phyloP scores from a whole-genome alignment of 2,888 invertebrate species.

The Chymomyza procnemis region DNA sequence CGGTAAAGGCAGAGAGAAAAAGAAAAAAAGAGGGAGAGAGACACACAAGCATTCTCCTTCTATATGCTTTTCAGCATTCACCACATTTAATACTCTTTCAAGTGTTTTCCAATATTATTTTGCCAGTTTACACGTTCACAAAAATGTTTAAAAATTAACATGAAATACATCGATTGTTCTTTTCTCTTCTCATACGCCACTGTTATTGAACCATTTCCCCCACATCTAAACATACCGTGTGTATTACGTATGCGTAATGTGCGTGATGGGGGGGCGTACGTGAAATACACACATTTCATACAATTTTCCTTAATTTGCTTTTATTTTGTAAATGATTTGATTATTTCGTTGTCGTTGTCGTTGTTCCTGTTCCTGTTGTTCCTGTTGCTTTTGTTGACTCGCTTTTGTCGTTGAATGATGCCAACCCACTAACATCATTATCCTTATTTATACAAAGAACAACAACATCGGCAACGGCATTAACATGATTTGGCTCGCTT shows the following conservation, averaged over 20 bases:
- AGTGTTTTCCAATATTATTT: no score
- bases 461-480: constrained; percentile 12
- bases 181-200: no score
- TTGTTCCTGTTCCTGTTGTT: constrained; percentile 31
- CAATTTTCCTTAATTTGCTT: constrained; percentile 62
- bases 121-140: no score
- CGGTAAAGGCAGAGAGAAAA: no score
- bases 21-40: no score
- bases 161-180: no score
- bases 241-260: constrained; percentile 11
- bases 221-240: no score
- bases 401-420: background rate
- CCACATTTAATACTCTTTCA: no score
- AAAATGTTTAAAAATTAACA: no score
- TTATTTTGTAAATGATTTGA: constrained; percentile 66
- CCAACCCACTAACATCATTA: constrained; percentile 3
- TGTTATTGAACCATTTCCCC: no score
- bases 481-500: constrained; percentile 20
- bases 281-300: constrained; percentile 49
- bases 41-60: no score
- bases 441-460: constrained; percentile 8
- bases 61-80: no score
- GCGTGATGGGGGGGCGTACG: constrained; percentile 12
- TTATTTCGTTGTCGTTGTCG: constrained; percentile 38
- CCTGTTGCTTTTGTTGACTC: constrained; percentile 25